A percentile compares a stretch with the other conserved stretches of the same genome.
Evolutionary conservation across 1,140 invertebrate genomes (phyloP).

Genomic region (Drosophila biarmipes): DNA sequence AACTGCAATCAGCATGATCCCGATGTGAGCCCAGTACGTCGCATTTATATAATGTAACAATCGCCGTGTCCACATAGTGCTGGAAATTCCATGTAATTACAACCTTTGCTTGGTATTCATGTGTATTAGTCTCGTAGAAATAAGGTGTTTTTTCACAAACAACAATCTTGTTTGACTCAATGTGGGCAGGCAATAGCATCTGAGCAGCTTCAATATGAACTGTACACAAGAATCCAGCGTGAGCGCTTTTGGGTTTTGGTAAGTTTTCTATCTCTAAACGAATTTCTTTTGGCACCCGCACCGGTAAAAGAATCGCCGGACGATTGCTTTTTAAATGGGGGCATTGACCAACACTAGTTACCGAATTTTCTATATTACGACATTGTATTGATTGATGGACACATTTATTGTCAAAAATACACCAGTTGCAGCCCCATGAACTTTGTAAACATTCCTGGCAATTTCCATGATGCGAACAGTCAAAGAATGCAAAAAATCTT

Average conservation of each 20-base stretch:
- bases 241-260: conserved; percentile 93
- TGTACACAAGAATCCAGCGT: conserved; percentile 95
- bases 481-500: conserved; percentile 96
- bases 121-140: conserved; percentile 93
- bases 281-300: conserved; percentile 95
- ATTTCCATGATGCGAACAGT: conserved; percentile 94
- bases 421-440: conserved; percentile 97
- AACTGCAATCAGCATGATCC: conserved; percentile 96
- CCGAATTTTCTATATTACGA: conserved; percentile 89
- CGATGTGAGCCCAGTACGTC: conserved; percentile 95
- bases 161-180: conserved; percentile 92
- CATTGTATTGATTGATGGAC: conserved; percentile 94
- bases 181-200: conserved; percentile 93
- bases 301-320: conserved; percentile 91
- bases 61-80: conserved; percentile 95
- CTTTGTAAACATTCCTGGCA: conserved; percentile 94
- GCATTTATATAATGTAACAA: conserved; percentile 97
- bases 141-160: conserved; percentile 96
- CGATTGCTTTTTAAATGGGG: conserved; percentile 90
- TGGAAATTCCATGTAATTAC: conserved; percentile 96
- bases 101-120: conserved; percentile 94
- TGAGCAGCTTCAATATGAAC: conserved; percentile 96
- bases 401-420: conserved; percentile 97
- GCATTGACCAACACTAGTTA: conserved; percentile 94
- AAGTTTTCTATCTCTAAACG: conserved; percentile 95